Evolutionary conservation across 2,113 vertebrate species (phyloP).

Genomic region (Cephalopterus ornatus): DNA sequence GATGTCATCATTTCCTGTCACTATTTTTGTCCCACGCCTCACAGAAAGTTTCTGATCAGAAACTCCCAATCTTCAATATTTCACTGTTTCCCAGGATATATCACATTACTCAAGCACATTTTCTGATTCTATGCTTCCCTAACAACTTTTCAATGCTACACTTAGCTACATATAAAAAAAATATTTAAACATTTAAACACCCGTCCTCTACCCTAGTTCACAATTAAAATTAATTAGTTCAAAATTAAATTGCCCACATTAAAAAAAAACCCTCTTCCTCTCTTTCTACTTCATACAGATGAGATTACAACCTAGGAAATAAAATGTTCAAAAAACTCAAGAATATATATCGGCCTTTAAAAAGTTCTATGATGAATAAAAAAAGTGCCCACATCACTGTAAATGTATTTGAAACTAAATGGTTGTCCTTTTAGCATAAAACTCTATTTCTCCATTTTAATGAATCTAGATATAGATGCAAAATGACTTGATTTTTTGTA

Average conservation of each 20-base stretch:
- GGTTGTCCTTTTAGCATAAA: not conserved
- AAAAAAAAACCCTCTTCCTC: not conserved
- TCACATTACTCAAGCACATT: not conserved
- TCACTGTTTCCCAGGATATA: not conserved
- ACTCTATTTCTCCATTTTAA: not conserved
- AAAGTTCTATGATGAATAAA: not conserved
- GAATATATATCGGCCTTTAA: not conserved
- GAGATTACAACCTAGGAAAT: not conserved
- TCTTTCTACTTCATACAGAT: not conserved
- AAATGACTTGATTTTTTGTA: not conserved
- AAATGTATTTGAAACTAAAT: not conserved
- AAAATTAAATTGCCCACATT: no score
- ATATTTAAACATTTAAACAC: not conserved
- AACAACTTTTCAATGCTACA: not conserved
- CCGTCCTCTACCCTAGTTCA: not conserved
- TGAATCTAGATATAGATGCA: not conserved
- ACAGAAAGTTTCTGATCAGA: not conserved
- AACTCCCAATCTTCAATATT: not conserved
- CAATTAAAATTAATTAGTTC: no score
- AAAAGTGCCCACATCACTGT: not conserved
- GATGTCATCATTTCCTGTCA: not conserved
- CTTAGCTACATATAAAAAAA: not conserved
- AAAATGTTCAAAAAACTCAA: not conserved
- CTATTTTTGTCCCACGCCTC: not conserved
- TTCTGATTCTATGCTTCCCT: not conserved